Evolutionary conservation across 1,140 invertebrate species (phyloP).

Genomic region (Heliconius congener): DNA sequence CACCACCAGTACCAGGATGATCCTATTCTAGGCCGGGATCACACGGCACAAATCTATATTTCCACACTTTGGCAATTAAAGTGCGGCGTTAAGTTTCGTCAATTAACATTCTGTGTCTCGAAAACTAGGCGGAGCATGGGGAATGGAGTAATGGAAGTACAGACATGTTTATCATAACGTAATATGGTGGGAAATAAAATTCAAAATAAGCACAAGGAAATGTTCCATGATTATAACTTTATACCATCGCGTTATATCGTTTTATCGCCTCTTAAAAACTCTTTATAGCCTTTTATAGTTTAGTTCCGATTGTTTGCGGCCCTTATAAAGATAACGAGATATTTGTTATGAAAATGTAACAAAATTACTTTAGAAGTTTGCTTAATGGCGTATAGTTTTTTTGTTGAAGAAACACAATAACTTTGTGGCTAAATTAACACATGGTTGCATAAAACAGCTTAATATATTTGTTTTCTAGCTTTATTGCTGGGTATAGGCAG

Average conservation of each 20-base stretch:
- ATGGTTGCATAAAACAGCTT: too few relatives aligned
- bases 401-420: not conserved
- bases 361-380: not conserved
- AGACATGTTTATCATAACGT: not conserved
- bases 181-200: not conserved
- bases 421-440: not conserved
- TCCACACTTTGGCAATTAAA: not conserved
- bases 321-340: not conserved
- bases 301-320: conserved; percentile 6
- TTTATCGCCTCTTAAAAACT: conserved; percentile 12
- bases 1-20: too few relatives aligned
- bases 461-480: too few relatives aligned
- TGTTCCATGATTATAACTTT: conserved; percentile 4
- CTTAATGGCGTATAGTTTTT: not conserved
- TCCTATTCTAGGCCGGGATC: too few relatives aligned
- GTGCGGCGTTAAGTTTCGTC: not conserved
- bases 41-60: too few relatives aligned
- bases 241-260: not conserved
- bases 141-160: not conserved
- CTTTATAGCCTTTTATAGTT: conserved; percentile 14
- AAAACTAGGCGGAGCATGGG: not conserved
- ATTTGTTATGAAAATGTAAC: not conserved
- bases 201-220: not conserved
- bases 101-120: not conserved
- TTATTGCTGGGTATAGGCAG: too few relatives aligned